phyloP scores from a whole-genome alignment of 2,888 invertebrate species.

The Cremastobaeus sp. region DNA sequence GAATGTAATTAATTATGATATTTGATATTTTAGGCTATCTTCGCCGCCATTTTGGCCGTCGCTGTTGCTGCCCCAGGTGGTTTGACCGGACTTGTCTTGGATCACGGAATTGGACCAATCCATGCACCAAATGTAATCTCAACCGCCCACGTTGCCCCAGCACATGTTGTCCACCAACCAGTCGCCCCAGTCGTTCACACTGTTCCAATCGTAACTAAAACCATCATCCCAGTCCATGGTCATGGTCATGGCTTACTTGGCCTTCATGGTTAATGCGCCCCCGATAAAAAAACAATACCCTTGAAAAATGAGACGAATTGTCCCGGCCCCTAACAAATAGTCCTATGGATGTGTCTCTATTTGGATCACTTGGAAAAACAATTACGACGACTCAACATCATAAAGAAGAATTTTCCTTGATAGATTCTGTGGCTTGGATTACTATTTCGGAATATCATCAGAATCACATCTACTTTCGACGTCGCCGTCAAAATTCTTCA shows the following conservation, averaged over 20 bases:
- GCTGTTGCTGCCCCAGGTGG: slow-evolving; percentile 80
- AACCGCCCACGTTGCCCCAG: slow-evolving; percentile 67
- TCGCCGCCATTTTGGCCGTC: slow-evolving; percentile 77
- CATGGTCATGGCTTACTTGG: slow-evolving; percentile 62
- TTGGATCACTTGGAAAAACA: slow-evolving; percentile 12
- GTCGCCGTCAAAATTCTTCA: slow-evolving; percentile 52
- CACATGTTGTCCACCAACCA: slow-evolving; percentile 73
- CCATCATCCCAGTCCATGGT: slow-evolving; percentile 68
- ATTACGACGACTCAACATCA: slow-evolving; percentile 23
- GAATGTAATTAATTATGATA: too few relatives aligned
- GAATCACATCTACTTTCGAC: slow-evolving; percentile 22
- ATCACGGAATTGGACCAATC: slow-evolving; percentile 72
- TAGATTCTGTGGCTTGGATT: slow-evolving; percentile 41
- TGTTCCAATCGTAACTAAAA: slow-evolving; percentile 72
- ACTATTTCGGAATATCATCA: slow-evolving; percentile 47
- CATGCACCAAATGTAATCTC: slow-evolving; percentile 71
- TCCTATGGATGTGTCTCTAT: slow-evolving; percentile 20
- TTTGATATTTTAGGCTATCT: slow-evolving; percentile 70
- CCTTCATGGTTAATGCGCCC: slow-evolving; percentile 52
- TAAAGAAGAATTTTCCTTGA: slow-evolving; percentile 24
- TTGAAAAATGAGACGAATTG: slow-evolving; percentile 32
- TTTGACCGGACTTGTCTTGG: slow-evolving; percentile 76
- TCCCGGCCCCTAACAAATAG: slow-evolving; percentile 6
- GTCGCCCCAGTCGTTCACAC: slow-evolving; percentile 73
- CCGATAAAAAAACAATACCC: slow-evolving; percentile 32